These are phyloP conservation scores for Platichthys flesus DNA, from an alignment of 2,113 vertebrate species.

Conservation along the genomic window DNA sequence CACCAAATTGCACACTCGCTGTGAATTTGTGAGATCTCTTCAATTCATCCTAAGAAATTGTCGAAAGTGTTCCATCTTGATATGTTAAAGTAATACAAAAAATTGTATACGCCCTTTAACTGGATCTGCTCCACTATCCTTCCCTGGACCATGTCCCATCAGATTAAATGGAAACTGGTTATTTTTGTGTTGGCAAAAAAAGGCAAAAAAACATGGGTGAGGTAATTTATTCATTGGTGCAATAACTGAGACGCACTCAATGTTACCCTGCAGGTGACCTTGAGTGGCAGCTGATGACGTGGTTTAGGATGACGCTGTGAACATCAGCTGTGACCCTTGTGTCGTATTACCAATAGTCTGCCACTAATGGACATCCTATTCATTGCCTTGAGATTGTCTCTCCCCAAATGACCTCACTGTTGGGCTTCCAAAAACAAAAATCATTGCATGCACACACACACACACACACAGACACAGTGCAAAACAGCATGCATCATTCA, in stretches of 20 bases:
- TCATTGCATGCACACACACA: conserved; percentile 2
- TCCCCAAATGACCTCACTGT: conserved; percentile 40
- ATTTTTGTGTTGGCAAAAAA: neutral
- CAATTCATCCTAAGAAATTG: too few relatives aligned
- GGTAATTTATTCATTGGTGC: neutral
- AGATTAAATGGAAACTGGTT: neutral
- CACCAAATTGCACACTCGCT: neutral
- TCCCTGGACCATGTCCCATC: too few relatives aligned
- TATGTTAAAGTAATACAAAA: too few relatives aligned
- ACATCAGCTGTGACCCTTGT: conserved; percentile 35
- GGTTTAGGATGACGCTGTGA: conserved; percentile 30
- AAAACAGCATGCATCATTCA: conserved; percentile 59
- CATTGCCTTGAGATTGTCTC: conserved; percentile 29
- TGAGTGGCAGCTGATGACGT: conserved; percentile 31
- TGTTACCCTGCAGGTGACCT: conserved; percentile 10
- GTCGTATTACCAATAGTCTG: conserved; percentile 50
- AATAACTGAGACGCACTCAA: neutral
- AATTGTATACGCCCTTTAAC: neutral
- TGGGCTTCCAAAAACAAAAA: conserved; percentile 9
- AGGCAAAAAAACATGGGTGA: neutral
- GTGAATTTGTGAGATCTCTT: neutral
- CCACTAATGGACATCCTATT: conserved; percentile 56
- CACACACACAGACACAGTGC: conserved; percentile 17
- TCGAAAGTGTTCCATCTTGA: too few relatives aligned
- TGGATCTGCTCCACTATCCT: neutral